Evolutionary conservation across 2,888 invertebrate genomes (phyloP).

Genomic region (Dynastes hyllus): DNA sequence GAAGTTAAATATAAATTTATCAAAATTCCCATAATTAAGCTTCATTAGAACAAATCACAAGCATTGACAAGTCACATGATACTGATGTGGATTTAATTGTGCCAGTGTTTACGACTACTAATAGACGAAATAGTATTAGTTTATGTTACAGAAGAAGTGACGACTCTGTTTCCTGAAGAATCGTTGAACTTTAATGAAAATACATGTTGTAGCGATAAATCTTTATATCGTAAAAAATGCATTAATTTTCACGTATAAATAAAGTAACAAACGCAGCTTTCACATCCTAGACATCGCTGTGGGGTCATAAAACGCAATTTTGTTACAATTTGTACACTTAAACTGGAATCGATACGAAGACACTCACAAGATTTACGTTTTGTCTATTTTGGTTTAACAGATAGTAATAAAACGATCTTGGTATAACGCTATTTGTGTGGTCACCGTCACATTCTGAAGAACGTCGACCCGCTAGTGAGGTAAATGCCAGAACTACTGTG

Average conservation of each 20-base stretch:
- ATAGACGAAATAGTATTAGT: too few relatives aligned
- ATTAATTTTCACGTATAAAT: neutral
- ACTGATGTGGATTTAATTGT: too few relatives aligned
- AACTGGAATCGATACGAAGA: slow-evolving; percentile 7
- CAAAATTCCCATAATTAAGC: too few relatives aligned
- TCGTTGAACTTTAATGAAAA: neutral
- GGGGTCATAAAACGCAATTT: slow-evolving; percentile 18
- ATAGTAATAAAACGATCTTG: slow-evolving; percentile 16
- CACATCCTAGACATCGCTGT: neutral
- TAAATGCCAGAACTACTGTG: slow-evolving; percentile 32
- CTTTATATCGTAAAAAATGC: neutral
- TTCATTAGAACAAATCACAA: too few relatives aligned
- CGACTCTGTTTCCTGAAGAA: neutral
- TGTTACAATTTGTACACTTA: slow-evolving; percentile 11
- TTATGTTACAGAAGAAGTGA: neutral
- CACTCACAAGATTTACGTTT: slow-evolving; percentile 16
- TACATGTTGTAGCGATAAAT: neutral
- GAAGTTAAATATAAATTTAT: too few relatives aligned
- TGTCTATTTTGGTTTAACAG: slow-evolving; percentile 25
- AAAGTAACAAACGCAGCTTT: slow-evolving; percentile 1
- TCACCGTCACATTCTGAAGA: slow-evolving; percentile 21
- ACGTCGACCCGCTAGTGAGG: slow-evolving; percentile 14
- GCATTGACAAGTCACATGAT: too few relatives aligned
- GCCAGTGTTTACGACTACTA: too few relatives aligned
- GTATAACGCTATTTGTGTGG: slow-evolving; percentile 37